Percentiles rank a stretch among this genome's conserved stretches.
Conservation (phyloP, 2,797 vertebrate genomes). For the Bradypodion ventrale region DNA sequence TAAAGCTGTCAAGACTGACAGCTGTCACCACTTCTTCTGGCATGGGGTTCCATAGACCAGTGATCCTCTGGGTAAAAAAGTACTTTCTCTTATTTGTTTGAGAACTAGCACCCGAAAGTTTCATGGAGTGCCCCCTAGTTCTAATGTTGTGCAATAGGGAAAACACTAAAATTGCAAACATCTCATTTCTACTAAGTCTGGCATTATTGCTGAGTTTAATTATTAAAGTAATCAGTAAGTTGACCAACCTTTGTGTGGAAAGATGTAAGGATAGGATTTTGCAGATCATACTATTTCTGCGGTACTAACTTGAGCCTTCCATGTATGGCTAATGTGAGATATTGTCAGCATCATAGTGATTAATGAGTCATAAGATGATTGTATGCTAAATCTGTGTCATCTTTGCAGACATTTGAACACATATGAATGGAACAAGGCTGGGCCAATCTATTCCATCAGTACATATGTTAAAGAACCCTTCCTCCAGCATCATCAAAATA, state of each 20-base stretch:
- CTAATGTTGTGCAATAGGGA: too few species aligned
- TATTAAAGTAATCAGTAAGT: background rate
- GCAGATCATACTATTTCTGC: background rate
- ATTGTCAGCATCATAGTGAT: background rate
- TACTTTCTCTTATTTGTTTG: too few species aligned
- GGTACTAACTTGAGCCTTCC: background rate
- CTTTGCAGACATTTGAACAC: background rate
- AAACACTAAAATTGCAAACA: background rate
- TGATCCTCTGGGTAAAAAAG: too few species aligned
- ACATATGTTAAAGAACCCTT: too few species aligned
- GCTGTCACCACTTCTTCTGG: too few species aligned
- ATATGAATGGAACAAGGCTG: background rate
- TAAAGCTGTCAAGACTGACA: too few species aligned
- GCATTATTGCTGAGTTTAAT: background rate
- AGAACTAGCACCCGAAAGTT: too few species aligned
- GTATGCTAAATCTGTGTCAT: background rate
- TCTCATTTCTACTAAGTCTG: constrained; percentile 14
- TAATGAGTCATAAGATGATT: background rate
- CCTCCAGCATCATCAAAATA: too few species aligned
- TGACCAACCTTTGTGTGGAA: background rate
- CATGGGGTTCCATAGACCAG: too few species aligned
- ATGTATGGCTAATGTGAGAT: background rate
- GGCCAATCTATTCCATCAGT: background rate
- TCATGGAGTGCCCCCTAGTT: too few species aligned
- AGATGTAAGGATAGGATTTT: background rate